Percentiles rank a stretch among this genome's conserved stretches.
Conservation (phyloP, 2,113 vertebrate species). For the Centrocercus urophasianus region DNA sequence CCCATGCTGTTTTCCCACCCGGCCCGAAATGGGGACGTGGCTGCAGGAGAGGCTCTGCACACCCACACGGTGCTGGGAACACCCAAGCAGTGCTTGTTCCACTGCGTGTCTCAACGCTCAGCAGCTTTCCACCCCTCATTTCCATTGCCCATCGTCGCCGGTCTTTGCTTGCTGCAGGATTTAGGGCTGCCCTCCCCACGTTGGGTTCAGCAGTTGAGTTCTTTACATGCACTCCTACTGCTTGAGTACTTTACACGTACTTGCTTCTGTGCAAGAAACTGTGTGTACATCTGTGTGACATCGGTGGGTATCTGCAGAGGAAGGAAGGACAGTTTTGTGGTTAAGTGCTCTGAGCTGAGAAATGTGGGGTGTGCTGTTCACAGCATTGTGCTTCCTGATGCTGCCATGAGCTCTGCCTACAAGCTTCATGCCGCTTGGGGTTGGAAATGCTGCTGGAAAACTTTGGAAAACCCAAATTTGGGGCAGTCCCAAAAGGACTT, state of each 20-base stretch:
- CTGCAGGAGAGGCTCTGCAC: background rate
- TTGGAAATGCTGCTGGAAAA: background rate
- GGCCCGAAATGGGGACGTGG: fast-evolving
- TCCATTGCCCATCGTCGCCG: background rate
- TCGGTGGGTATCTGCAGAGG: conserved; percentile 11
- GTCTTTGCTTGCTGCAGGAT: background rate
- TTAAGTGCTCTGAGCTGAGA: fast-evolving
- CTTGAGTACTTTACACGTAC: background rate
- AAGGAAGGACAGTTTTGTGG: conserved; percentile 46
- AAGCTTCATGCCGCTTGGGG: background rate
- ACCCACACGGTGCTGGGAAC: background rate
- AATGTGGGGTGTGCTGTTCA: background rate
- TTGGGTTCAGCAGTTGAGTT: background rate
- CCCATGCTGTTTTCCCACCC: background rate
- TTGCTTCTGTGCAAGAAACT: fast-evolving
- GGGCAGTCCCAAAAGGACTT: background rate
- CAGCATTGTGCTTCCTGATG: background rate
- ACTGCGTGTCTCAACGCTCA: background rate
- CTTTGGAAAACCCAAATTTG: background rate
- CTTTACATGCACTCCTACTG: background rate
- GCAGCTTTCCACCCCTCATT: background rate
- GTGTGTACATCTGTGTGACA: fast-evolving
- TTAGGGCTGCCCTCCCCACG: background rate
- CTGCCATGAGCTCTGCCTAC: background rate
- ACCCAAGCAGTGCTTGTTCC: background rate